phyloP scores from a whole-genome alignment of 2,113 vertebrate species.

The Strix uralensis region DNA sequence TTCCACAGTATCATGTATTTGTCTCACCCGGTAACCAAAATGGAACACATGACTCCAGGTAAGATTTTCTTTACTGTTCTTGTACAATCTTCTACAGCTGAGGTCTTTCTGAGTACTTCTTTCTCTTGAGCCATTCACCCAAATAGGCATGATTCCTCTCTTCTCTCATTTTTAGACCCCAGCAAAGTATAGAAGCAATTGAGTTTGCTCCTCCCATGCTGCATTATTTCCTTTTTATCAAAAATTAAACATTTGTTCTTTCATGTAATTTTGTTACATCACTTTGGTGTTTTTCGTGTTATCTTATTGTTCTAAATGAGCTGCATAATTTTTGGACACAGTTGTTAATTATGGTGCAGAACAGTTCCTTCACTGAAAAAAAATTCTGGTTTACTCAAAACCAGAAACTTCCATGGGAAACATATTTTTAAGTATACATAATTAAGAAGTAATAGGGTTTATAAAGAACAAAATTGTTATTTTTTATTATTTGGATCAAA shows the following conservation, averaged over 20 bases:
- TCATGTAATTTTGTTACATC: not conserved
- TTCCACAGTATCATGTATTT: not conserved
- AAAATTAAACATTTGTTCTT: not conserved
- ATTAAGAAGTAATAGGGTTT: fast-evolving
- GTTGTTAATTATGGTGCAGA: not conserved
- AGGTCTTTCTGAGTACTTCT: not conserved
- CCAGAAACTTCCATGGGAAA: not conserved
- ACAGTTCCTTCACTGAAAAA: fast-evolving
- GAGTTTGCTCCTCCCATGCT: not conserved
- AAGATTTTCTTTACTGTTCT: not conserved
- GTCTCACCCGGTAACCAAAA: not conserved
- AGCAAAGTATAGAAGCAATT: not conserved
- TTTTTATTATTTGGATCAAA: not conserved
- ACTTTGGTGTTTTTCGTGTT: not conserved
- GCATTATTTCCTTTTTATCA: not conserved
- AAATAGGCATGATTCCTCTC: not conserved
- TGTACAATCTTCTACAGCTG: not conserved
- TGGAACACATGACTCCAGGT: not conserved
- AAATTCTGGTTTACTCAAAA: fast-evolving
- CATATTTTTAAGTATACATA: not conserved
- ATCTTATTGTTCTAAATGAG: not conserved
- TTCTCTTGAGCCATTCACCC: not conserved
- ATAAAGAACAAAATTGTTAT: not conserved
- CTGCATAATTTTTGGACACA: not conserved
- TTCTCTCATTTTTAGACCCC: not conserved